Conservation (phyloP, 2,797 vertebrate genomes). For the Aulostomus chinensis region DNA sequence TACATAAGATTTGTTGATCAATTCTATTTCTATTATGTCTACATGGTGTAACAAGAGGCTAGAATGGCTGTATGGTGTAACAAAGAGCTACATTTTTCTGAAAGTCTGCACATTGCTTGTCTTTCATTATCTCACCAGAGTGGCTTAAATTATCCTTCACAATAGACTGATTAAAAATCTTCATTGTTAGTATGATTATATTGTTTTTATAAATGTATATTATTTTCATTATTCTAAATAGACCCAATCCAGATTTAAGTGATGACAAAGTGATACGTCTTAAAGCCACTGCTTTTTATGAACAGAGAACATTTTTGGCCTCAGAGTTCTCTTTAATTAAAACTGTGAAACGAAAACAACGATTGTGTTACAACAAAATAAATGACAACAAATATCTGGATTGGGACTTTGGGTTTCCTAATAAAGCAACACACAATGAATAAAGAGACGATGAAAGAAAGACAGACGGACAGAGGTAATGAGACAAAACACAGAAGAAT, state of each 20-base stretch:
- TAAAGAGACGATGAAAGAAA: slow-evolving; percentile 27
- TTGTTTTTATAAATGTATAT: slow-evolving; percentile 44
- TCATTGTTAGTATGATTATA: slow-evolving; percentile 40
- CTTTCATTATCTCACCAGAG: too few relatives aligned
- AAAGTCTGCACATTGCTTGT: too few relatives aligned
- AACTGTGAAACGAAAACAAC: too few relatives aligned
- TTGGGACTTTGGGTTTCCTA: slow-evolving; percentile 50
- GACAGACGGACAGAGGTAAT: slow-evolving; percentile 22
- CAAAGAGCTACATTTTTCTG: too few relatives aligned
- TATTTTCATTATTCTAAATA: slow-evolving; percentile 21
- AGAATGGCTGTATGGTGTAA: too few relatives aligned
- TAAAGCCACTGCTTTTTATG: not conserved
- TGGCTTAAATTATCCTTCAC: too few relatives aligned
- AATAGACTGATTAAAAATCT: too few relatives aligned
- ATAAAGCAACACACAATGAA: slow-evolving; percentile 40
- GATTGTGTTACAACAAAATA: too few relatives aligned
- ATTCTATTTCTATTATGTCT: not conserved
- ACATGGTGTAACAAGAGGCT: too few relatives aligned
- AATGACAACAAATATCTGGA: slow-evolving; percentile 46
- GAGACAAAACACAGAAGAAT: slow-evolving; percentile 23
- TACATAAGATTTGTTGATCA: not conserved
- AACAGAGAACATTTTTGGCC: not conserved
- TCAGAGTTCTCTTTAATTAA: too few relatives aligned
- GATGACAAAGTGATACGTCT: not conserved
- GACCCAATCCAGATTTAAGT: slow-evolving; percentile 59